Base-by-base conservation (phyloP, 2,113 vertebrate genomes). In the Uria lomvia region DNA sequence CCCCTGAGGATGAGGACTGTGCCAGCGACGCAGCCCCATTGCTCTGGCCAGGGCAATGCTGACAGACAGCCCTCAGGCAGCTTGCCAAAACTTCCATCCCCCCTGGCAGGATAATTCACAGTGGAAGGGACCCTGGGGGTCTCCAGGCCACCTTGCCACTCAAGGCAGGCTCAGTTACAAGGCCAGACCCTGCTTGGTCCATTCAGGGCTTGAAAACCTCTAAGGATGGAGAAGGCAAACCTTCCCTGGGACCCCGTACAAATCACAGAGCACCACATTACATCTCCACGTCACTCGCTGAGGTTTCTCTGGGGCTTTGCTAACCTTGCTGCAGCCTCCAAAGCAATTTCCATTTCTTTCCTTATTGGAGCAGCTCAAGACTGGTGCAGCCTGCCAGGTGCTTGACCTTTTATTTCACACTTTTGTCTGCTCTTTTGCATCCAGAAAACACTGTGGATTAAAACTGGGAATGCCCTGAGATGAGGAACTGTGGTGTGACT, bases 271-370 rank as follows among this genome's bases (percentile, higher is more conserved):
- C 60, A n/a, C 21, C 14, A 12, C 7, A 30, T 71, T 47, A 58
- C 74, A 45, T 9, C 60, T 47, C 82, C 55, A 16, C 0, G 0
- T 62, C 78, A 49, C 56, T 26, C 12, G 5, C 50, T 0, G 0
- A 59, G 43, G 32, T 38, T 83, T 42, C 80, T 76, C 76, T 42
- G 32, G 40, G 58, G n/a, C 52, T 89, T 75, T 76, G 17, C n/a
- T 29, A 56, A 53, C 17, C 30, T 70, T 0, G 0, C 47, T 42
- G 11, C 32, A 55, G 32, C 63, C 67, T 86, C 22, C 77, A 80
- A 40, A 60, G 42, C 26, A n/a, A 68, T 60, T 73, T 3, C 68
- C 30, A 47, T 84, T 60, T 70, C 36, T 75, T 55, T 45, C 13
- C 16, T 47, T 56, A 9, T 15, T 49, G 58, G 45, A 86, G 16